Evolutionary conservation across 2,888 invertebrate species (phyloP), one percentile per base, ranked within the genome.

Genomic region (Schizotus pectinicornis): DNA sequence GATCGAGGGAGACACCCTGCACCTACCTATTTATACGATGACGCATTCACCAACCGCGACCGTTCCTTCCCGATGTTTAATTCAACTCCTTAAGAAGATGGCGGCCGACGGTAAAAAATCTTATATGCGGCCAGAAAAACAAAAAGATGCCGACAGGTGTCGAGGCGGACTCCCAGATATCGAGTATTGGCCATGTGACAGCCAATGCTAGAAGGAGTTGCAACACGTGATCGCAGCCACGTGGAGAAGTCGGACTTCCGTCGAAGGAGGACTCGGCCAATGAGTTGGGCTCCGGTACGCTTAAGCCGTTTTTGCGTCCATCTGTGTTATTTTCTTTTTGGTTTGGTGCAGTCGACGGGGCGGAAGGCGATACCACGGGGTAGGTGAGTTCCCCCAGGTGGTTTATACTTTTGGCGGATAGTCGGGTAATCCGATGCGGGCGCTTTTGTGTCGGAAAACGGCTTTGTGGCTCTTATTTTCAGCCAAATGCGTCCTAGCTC

Each of bases 131-230:
- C 30, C 30, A 42, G 51, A 59, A 61, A 71, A 69, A 71, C 63
- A 64, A 72, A 70, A 73, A 72, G 68, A 67, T 64, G 63, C 60
- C 63, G 67, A 66, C 70, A 71, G 72, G 74, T 72, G 68, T 62
- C 62, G 64, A 62, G 69, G 67, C 59, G 59, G 54, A 55, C 54
- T 55, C 59, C 48, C 49, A 41, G 59, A 54, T 55, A 59, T 59
- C 65, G 65, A 69, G 74, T 73, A 74, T 74, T 74, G 74, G 74
- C 71, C 69, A 69, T 70, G 71, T 68, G 68, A 72, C 71, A 71
- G 70, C 74, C 74, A 73, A 74, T 74, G 71, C 74, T 67, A 61
- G 67, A 54, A 61, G 62, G 53, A 59, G 61, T 47, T 54, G 46
- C 57, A 47, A 47, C 62, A 62, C 62, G 62, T 62, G 62, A 59